Percentiles rank a stretch among this genome's conserved stretches.
phyloP scores from a whole-genome alignment of 2,113 vertebrate genomes.

The Tretioscincus oriximinensis region DNA sequence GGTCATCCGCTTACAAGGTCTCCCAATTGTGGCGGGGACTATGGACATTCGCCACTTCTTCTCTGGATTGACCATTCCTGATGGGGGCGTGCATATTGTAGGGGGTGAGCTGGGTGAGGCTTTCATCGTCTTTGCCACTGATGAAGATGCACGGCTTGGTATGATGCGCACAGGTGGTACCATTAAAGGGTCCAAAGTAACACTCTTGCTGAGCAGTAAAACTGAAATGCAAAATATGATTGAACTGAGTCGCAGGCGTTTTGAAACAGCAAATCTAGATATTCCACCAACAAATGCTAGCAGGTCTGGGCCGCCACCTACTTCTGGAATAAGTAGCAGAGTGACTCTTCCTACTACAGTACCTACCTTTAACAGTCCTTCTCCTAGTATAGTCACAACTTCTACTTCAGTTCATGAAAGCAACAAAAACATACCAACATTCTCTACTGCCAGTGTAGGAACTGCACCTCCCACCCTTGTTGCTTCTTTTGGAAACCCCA shows the following conservation, averaged over 20 bases:
- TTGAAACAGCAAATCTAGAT: conserved; percentile 90
- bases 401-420: conserved; percentile 85
- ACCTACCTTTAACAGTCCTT: conserved; percentile 87
- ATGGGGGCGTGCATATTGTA: conserved; percentile 99
- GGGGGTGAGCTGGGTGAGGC: conserved; percentile 99
- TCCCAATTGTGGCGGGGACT: conserved; percentile 99
- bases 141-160: conserved; percentile 98
- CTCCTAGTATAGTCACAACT: conserved; percentile 81
- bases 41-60: conserved; percentile 99
- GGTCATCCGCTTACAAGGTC: conserved; percentile 99
- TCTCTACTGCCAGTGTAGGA: conserved; percentile 81
- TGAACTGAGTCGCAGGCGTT: conserved; percentile 96
- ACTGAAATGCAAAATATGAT: conserved; percentile 99
- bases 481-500: conserved; percentile 87
- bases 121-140: conserved; percentile 99
- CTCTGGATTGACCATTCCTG: conserved; percentile 99
- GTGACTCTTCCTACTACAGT: conserved; percentile 83
- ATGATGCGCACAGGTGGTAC: conserved; percentile 99
- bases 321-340: conserved; percentile 82
- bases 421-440: conserved; percentile 86
- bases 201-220: conserved; percentile 97
- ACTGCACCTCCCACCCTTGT: conserved; percentile 86
- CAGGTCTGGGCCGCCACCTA: conserved; percentile 82
- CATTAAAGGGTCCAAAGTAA: conserved; percentile 98
- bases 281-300: conserved; percentile 84